Percentiles rank a stretch among this genome's conserved stretches.
Conservation (phyloP, 1,140 invertebrate genomes). For the Physella acuta region DNA sequence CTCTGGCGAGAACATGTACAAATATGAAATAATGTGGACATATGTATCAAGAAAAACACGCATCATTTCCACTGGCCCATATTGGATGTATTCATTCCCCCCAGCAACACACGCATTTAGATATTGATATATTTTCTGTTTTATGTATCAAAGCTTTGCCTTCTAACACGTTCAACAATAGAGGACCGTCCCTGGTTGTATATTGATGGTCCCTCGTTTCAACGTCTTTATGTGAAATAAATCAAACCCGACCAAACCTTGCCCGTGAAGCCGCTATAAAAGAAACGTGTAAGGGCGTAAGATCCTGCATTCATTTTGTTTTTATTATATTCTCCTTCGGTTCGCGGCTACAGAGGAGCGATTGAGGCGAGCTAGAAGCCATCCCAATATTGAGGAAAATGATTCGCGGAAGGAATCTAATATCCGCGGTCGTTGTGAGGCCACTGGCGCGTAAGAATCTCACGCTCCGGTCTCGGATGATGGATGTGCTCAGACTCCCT, state of each 20-base stretch:
- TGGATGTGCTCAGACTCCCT: conserved; percentile 11
- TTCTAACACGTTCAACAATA: conserved; percentile 15
- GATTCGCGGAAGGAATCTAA: conserved; percentile 23
- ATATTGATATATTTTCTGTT: conserved; percentile 19
- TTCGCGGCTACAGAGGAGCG: conserved; percentile 9
- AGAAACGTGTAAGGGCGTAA: conserved; percentile 21
- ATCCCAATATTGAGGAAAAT: conserved; percentile 26
- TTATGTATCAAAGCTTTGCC: conserved; percentile 10
- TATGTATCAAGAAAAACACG: background rate
- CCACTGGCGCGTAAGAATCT: conserved; percentile 20
- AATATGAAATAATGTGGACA: too few species aligned
- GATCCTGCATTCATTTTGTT: conserved; percentile 24
- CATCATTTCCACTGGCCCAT: background rate
- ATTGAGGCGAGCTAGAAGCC: conserved; percentile 19
- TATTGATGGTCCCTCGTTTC: conserved; percentile 14
- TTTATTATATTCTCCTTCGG: conserved; percentile 25
- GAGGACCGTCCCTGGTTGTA: background rate
- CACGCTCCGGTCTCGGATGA: conserved; percentile 10
- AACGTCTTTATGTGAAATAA: conserved; percentile 23
- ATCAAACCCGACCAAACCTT: conserved; percentile 1
- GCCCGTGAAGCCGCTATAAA: conserved; percentile 15
- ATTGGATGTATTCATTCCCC: conserved; percentile 14
- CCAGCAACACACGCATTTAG: background rate
- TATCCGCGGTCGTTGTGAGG: conserved; percentile 14
- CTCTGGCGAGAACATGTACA: too few species aligned